phyloP scores from a whole-genome alignment of 2,113 vertebrate genomes.

The Osmerus eperlanus region DNA sequence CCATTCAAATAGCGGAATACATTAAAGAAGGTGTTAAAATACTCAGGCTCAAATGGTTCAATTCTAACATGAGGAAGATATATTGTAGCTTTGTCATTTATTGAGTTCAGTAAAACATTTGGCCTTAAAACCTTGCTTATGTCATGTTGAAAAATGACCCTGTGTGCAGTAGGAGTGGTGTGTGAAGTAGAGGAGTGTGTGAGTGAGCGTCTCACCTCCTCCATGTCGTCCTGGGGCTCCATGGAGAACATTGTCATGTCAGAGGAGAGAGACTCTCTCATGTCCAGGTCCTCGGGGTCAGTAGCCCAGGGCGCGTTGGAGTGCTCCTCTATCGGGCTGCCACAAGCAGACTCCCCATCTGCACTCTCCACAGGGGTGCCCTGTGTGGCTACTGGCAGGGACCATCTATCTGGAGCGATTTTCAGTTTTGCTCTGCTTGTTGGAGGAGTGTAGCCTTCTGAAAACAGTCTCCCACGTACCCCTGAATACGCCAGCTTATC shows the following conservation, averaged over 20 bases:
- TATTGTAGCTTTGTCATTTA: no score
- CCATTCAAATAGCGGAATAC: not conserved
- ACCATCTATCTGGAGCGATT: not conserved
- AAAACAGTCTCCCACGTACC: conserved; percentile 12
- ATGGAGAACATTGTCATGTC: conserved; percentile 28
- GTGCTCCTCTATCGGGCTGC: conserved; percentile 50
- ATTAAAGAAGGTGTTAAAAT: not conserved
- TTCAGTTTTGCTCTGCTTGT: conserved; percentile 1
- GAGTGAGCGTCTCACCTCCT: conserved; percentile 38
- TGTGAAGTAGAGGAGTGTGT: not conserved
- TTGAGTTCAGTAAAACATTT: no score
- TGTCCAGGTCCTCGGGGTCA: conserved; percentile 50
- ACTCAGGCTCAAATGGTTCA: no score
- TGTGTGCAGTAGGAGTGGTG: not conserved
- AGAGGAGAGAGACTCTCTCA: conserved; percentile 15
- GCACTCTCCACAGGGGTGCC: conserved; percentile 29
- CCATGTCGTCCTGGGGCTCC: conserved; percentile 48
- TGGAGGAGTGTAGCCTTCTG: conserved; percentile 20
- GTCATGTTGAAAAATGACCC: not conserved
- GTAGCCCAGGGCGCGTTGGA: conserved; percentile 31
- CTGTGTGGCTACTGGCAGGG: not conserved
- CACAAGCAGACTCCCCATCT: conserved; percentile 29
- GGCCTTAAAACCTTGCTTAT: not conserved
- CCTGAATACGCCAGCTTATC: not conserved
- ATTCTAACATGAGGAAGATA: no score